Evolutionary conservation across 2,888 invertebrate species (phyloP).

Genomic region (Aelia acuminata): DNA sequence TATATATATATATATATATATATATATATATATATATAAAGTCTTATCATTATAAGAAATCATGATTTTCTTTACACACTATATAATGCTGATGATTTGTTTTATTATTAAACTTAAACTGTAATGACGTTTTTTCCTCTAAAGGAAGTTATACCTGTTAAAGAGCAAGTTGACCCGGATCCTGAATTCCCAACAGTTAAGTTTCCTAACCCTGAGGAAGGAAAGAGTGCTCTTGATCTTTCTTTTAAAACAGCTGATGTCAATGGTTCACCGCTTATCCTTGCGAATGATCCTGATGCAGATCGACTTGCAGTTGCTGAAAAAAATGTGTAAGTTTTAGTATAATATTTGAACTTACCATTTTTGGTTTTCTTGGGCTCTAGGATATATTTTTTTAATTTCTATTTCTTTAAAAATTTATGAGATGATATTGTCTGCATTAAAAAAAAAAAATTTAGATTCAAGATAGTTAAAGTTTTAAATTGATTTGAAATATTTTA

Average conservation of each 20-base stretch:
- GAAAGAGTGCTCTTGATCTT: conserved; percentile 82
- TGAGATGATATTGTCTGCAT: too few species aligned
- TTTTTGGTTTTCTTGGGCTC: too few species aligned
- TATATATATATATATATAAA: too few species aligned
- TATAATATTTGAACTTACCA: not conserved
- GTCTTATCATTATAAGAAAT: not conserved
- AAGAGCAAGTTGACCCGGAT: conserved; percentile 88
- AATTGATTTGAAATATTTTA: not conserved
- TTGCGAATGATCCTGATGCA: conserved; percentile 99
- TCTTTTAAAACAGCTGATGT: conserved; percentile 84
- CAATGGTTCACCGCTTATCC: conserved; percentile 79
- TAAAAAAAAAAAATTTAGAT: too few species aligned
- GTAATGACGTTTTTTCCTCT: conserved; percentile 57
- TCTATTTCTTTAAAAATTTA: too few species aligned
- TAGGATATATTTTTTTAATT: too few species aligned
- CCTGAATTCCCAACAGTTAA: conserved; percentile 97
- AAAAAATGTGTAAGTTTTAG: conserved; percentile 71
- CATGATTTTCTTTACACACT: not conserved
- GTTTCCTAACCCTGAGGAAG: conserved; percentile 99
- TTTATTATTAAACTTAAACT: not conserved
- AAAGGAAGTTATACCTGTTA: conserved; percentile 77
- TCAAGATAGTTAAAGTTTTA: not conserved
- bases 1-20: too few species aligned
- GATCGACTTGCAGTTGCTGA: conserved; percentile 96
- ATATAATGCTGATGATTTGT: not conserved